A percentile compares a stretch with the other conserved stretches of the same genome.
Evolutionary conservation across 2,797 vertebrate species (phyloP).

Genomic region (Manis pentadactyla): DNA sequence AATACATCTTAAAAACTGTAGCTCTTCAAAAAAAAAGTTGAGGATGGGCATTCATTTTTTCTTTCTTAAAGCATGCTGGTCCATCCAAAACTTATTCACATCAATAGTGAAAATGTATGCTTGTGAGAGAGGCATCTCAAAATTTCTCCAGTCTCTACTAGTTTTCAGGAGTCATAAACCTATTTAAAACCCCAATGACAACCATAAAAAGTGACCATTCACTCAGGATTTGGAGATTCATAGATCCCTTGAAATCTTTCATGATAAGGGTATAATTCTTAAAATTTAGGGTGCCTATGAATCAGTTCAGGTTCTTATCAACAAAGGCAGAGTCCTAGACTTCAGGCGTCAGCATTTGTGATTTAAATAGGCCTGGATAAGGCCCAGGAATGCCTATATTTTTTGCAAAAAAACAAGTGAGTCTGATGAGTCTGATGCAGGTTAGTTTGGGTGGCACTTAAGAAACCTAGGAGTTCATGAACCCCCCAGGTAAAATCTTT

Average conservation of each 20-base stretch:
- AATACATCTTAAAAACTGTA: not conserved
- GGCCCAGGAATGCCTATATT: not conserved
- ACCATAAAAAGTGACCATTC: not conserved
- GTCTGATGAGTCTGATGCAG: not conserved
- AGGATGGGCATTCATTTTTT: not conserved
- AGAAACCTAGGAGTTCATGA: not conserved
- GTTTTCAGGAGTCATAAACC: not conserved
- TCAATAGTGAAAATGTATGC: not conserved
- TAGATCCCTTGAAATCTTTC: not conserved
- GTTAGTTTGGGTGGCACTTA: slow-evolving; percentile 23
- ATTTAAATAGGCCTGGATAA: not conserved
- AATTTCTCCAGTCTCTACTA: not conserved
- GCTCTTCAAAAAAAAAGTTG: not conserved
- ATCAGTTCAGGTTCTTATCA: not conserved
- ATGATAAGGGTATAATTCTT: not conserved
- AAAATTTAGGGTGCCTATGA: not conserved
- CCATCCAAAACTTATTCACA: not conserved
- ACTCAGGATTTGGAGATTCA: not conserved
- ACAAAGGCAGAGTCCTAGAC: not conserved
- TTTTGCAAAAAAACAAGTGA: not conserved
- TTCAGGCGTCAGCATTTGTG: not conserved
- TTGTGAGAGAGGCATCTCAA: not conserved
- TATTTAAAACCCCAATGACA: slow-evolving; percentile 1
- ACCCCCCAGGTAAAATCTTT: slow-evolving; percentile 37
- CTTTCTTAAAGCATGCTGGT: not conserved